A percentile compares a stretch with the other conserved stretches of the same genome.
Evolutionary conservation across 2,113 vertebrate genomes (phyloP).

Genomic region (Hemiprocne comata): DNA sequence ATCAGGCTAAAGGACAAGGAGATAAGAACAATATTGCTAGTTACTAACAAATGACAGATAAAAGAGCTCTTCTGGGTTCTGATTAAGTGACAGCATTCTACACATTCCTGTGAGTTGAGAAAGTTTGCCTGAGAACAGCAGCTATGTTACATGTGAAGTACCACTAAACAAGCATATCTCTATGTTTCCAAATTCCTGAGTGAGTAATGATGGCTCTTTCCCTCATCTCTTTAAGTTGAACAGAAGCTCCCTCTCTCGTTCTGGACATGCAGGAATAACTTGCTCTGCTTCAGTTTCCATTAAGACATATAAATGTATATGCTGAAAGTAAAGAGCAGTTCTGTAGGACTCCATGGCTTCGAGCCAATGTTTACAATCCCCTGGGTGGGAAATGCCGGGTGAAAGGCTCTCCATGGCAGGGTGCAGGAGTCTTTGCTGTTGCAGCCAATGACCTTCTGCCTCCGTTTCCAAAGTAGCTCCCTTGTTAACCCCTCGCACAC

Average conservation of each 20-base stretch:
- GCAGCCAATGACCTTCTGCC: constrained; percentile 80
- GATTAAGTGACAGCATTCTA: constrained; percentile 94
- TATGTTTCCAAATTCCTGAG: constrained; percentile 67
- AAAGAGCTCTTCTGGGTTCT: constrained; percentile 84
- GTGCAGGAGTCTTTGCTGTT: constrained; percentile 83
- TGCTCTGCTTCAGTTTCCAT: constrained; percentile 45
- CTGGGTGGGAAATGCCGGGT: constrained; percentile 90
- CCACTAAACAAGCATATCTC: constrained; percentile 72
- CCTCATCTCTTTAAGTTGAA: constrained; percentile 34
- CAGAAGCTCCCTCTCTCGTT: constrained; percentile 60
- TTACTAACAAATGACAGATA: constrained; percentile 82
- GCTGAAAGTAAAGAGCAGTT: constrained; percentile 75
- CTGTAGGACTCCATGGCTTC: constrained; percentile 78
- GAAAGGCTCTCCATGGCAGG: constrained; percentile 84
- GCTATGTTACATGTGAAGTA: constrained; percentile 65
- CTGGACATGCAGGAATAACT: constrained; percentile 53
- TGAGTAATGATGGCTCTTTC: constrained; percentile 46
- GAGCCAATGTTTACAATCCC: constrained; percentile 94
- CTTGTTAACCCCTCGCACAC: constrained; percentile 78
- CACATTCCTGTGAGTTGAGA: constrained; percentile 91
- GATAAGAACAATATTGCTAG: constrained; percentile 77
- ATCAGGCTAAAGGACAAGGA: constrained; percentile 74
- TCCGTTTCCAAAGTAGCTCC: constrained; percentile 79
- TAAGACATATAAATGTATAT: constrained; percentile 68
- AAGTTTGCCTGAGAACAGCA: constrained; percentile 72